Base-by-base conservation (phyloP, 2,888 invertebrate species). In the Anorthoa munda region DNA sequence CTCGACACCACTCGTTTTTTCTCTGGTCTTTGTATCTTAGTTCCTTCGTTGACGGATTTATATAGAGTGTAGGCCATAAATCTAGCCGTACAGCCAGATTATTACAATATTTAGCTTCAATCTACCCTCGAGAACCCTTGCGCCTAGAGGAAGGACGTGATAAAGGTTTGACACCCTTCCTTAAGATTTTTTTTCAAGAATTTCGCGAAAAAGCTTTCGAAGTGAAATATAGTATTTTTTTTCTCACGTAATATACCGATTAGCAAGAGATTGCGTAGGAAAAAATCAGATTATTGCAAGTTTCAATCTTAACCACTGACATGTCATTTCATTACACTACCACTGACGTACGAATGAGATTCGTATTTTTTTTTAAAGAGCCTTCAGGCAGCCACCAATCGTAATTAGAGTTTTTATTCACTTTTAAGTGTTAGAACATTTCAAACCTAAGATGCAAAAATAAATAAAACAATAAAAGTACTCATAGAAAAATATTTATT, bases 101-200 rank as follows among this genome's bases (percentile, higher is more conserved):
- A 83, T 78, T 77, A 67, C 70, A 68, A 73, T 71, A 85, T 80
- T 75, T 72, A 59, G 64, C 72, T 72, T 74, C 73, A 72, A 80
- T 74, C 72, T 72, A 66, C 61, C 65, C 64, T 73, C 39, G 59
- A 51, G 39, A 60, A 75, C 69, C 75, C 56, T 71, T 18, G 39
- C 59, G 55, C 39, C 23, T 15, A 50, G 60, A 53, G 70, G 64
- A 75, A 81, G 60, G 72, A 63, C 39, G 72, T 84, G 83, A 84
- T 78, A 76, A 74, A 83, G 86, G 83, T 85, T 75, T 75, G 83
- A 83, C 78, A 78, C 66, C 70, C 63, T 75, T 71, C 70, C 53
- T 69, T 45, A 51, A 48, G 15, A 4, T 26, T 69, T 61, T 75
- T 75, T 66, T 26, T 48, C 39, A 61, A 72, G 23, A 56, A 50